phyloP scores from a whole-genome alignment of 2,113 vertebrate species.

The Peucedramus taeniatus region DNA sequence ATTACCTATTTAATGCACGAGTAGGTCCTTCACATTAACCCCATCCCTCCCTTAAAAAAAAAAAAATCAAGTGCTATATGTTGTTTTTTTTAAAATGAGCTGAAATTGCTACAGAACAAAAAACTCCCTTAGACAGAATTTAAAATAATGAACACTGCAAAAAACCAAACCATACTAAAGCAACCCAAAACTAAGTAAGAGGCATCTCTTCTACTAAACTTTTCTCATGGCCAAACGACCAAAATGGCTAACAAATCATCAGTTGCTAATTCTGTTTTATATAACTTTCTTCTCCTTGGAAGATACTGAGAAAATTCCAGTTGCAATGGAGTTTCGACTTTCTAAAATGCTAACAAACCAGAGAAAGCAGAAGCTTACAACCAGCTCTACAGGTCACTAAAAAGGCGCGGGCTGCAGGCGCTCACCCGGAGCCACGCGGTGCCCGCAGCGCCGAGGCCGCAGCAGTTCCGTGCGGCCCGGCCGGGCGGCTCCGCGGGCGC shows the following conservation, averaged over 20 bases:
- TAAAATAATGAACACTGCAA: not conserved
- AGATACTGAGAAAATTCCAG: not conserved
- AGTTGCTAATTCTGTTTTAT: not conserved
- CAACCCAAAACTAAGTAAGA: not conserved
- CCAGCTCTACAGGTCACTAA: rapidly evolving
- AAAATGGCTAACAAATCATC: not conserved
- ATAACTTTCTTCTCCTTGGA: not conserved
- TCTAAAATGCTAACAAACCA: not conserved
- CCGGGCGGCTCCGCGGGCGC: not conserved
- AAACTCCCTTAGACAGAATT: not conserved
- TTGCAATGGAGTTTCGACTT: not conserved
- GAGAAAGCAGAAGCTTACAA: not conserved
- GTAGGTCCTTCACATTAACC: not conserved
- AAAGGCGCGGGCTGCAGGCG: not conserved
- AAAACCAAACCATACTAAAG: not conserved
- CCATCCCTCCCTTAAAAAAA: not conserved
- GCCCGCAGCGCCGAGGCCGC: not conserved
- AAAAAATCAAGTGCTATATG: not conserved
- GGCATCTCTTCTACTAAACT: not conserved
- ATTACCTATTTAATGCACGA: not conserved
- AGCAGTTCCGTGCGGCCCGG: rapidly evolving
- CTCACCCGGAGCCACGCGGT: rapidly evolving
- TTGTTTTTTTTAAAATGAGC: not conserved
- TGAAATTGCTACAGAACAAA: not conserved
- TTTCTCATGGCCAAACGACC: not conserved